Evolutionary conservation across 2,797 vertebrate species (phyloP), one percentile per base, ranked within the genome.

Genomic region (Luscinia megarhynchos): DNA sequence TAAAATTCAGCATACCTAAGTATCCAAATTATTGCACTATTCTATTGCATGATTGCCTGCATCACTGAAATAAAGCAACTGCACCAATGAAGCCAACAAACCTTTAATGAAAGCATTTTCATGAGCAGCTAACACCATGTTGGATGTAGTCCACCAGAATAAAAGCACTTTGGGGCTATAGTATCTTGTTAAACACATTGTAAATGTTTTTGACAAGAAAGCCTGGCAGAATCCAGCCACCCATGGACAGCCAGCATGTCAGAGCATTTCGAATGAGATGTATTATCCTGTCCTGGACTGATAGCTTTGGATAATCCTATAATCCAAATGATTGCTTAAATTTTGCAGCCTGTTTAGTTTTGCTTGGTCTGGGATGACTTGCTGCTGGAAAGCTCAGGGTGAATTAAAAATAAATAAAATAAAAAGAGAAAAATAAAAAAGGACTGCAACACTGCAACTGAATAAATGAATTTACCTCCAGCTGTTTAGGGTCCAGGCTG

Each of bases 291-390:
- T 72, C 45, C 66, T 76, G 55, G 16, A 54, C 29, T 41, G 59
- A 84, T 58, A 90, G 85, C 34, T 91, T 90, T 13, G 38, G 59
- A 34, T 94, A 94, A 95, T 95, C 84, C 78, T 80, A 45, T 90
- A 67, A 94, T 89, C 81, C 45, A 87, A 68, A 63, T 46, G 51
- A 73, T 41, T 76, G 76, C 87, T 94, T 88, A 66, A 78, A 90
- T 63, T 32, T 78, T 95, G 53, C 48, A 67, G 29, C 24, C 70
- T 77, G 15, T 81, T 78, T 87, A 63, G 45, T 73, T 89, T 84
- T 90, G 41, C 59, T 67, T 27, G 17, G 24, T 87, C n/a, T 73
- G 48, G 59, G 53, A 57, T 87, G 59, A 61, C 51, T 76, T 88
- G 30, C 38, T 88, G 45, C 46, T 89, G 50, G 17, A 73, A 55